phyloP scores from a whole-genome alignment of 2,113 vertebrate genomes.

The Tympanuchus pallidicinctus region DNA sequence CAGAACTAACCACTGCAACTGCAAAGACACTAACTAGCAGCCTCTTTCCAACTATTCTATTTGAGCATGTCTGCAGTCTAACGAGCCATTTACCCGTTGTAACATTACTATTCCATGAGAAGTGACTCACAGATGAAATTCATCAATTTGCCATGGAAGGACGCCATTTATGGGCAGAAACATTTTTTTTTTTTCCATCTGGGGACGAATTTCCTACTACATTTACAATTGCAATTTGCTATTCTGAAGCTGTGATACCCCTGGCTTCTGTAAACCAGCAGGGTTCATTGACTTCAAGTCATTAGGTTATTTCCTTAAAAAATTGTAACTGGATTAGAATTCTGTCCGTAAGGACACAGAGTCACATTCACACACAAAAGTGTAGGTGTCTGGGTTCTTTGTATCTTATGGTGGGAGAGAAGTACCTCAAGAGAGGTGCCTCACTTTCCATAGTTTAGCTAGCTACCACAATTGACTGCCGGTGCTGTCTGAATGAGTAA shows the following conservation, averaged over 20 bases:
- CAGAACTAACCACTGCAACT: not conserved
- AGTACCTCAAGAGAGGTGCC: not conserved
- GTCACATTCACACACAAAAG: not conserved
- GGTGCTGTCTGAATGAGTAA: not conserved
- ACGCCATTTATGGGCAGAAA: constrained; percentile 24
- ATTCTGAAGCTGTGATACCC: not conserved
- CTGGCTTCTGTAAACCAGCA: not conserved
- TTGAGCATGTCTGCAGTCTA: not conserved
- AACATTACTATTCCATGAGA: constrained; percentile 1
- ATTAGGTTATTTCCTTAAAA: not conserved
- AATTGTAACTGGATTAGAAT: not conserved
- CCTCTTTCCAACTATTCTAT: not conserved
- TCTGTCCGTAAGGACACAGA: not conserved
- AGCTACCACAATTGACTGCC: not conserved
- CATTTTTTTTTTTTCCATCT: not conserved
- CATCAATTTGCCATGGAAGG: constrained; percentile 12
- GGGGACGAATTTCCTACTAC: not conserved
- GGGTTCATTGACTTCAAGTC: not conserved
- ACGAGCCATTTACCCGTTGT: not conserved
- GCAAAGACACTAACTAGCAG: not conserved
- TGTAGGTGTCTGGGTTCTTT: not conserved
- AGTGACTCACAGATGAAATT: constrained; percentile 46
- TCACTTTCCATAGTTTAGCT: not conserved
- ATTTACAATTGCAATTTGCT: not conserved
- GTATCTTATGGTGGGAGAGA: not conserved